Percentiles rank a stretch among this genome's conserved stretches.
These are phyloP conservation scores for Anthoscopus minutus DNA, from an alignment of 2,113 vertebrate genomes.

Conservation along the genomic window DNA sequence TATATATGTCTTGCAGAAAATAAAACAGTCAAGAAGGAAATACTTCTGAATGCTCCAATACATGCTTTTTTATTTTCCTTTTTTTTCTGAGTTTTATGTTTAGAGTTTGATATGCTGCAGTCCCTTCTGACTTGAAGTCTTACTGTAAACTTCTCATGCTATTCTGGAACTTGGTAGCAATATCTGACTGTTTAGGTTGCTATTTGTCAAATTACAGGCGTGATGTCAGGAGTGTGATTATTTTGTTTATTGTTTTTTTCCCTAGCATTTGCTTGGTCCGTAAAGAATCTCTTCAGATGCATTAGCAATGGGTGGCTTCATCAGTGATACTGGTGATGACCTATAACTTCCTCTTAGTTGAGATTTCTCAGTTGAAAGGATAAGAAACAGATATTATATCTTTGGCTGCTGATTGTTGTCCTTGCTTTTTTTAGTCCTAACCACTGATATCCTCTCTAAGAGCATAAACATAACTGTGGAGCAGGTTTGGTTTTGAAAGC, in stretches of 20 bases:
- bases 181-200: neutral
- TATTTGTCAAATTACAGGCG: neutral
- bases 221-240: neutral
- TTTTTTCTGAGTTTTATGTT: neutral
- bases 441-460: neutral
- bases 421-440: neutral
- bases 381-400: neutral
- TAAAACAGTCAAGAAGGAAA: neutral
- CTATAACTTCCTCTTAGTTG: neutral
- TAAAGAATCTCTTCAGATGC: neutral
- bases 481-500: neutral
- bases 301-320: neutral
- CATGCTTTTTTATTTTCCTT: fast-evolving
- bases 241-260: neutral
- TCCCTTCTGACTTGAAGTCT: neutral
- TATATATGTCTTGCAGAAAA: neutral
- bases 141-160: neutral
- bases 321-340: neutral
- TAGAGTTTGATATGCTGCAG: neutral
- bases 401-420: neutral
- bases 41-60: neutral
- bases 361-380: neutral
- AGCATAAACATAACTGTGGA: neutral
- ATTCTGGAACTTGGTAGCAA: neutral
- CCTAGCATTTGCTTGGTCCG: neutral